Evolutionary conservation across 2,888 invertebrate species (phyloP).

Genomic region (Zootermopsis nevadensis): DNA sequence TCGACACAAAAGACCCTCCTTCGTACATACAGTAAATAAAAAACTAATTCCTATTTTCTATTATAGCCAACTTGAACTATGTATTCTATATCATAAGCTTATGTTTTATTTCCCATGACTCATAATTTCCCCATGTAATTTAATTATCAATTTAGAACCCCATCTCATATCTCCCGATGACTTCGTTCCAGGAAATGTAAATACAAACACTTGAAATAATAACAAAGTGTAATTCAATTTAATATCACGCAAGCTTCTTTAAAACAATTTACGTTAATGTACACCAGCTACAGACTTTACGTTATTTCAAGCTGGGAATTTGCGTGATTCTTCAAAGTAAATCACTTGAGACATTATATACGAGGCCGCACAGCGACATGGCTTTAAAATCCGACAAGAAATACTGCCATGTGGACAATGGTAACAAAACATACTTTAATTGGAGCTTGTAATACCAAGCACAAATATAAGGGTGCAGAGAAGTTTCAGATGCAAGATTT

Average conservation of each 20-base stretch:
- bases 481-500: background rate
- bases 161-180: too few relatives aligned
- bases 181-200: background rate
- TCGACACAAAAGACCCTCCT: too few relatives aligned
- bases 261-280: background rate
- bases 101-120: too few relatives aligned
- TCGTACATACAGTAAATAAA: too few relatives aligned
- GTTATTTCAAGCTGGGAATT: background rate
- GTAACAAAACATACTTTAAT: conserved; percentile 3
- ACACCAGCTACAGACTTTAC: background rate
- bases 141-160: too few relatives aligned
- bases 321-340: conserved; percentile 5
- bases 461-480: background rate
- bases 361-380: background rate
- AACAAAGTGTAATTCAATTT: background rate
- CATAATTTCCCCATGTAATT: too few relatives aligned
- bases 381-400: background rate
- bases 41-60: too few relatives aligned
- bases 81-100: too few relatives aligned
- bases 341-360: background rate
- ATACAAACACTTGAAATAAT: background rate
- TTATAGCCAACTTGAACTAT: too few relatives aligned
- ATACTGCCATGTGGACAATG: conserved; percentile 9
- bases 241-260: background rate
- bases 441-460: background rate